Evolutionary conservation across 37 sponge, comb jelly and placozoan species (phyloP), one percentile per base, ranked within the genome.

Genomic region (Amphimedon queenslandica): DNA sequence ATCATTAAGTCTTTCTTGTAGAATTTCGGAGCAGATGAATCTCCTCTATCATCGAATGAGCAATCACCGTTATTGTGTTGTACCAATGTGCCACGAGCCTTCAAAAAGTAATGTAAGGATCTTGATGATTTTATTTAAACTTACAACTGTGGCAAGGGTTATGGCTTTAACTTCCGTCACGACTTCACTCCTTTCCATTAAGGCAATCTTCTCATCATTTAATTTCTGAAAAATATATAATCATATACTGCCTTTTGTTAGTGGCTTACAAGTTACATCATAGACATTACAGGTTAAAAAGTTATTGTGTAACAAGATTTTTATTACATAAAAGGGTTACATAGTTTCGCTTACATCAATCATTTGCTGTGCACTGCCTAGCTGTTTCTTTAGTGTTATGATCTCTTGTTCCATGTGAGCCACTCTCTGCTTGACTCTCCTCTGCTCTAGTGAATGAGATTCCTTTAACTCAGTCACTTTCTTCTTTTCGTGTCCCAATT

Each of bases 1-100:
- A 25, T 1, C 3, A 90, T 41, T 10, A 90, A 69, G 31, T 90
- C 90, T 11, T 75, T 42, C 37, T 84, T 80, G 77, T 69, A 84
- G 63, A 72, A 84, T 56, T 70, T 75, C 8, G 90, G 85, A 6
- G 63, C 38, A 24, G 71, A 65, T 8, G 8, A 8, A 47, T 13
- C 13, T 47, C 13, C 53, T 18, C 53, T 47, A 18, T 47, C 53
- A 18, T 47, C 53, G 13, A 47, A 47, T n/a, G n/a, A n/a, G 13
- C 53, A 18, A 47, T 47, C 53, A 13, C 53, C 53, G 13, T 47
- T 47, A n/a, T n/a, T n/a, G n/a, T n/a, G n/a, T n/a, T n/a, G n/a
- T n/a, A n/a, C n/a, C n/a, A n/a, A n/a, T 47, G 53, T 47, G 8
- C 13, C 13, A 47, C 53, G 53, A 47, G 53, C 53, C 53, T 47